Evolutionary conservation across 2,888 invertebrate genomes (phyloP), one percentile per base, ranked within the genome.

Genomic region (Thereva nobilitata): DNA sequence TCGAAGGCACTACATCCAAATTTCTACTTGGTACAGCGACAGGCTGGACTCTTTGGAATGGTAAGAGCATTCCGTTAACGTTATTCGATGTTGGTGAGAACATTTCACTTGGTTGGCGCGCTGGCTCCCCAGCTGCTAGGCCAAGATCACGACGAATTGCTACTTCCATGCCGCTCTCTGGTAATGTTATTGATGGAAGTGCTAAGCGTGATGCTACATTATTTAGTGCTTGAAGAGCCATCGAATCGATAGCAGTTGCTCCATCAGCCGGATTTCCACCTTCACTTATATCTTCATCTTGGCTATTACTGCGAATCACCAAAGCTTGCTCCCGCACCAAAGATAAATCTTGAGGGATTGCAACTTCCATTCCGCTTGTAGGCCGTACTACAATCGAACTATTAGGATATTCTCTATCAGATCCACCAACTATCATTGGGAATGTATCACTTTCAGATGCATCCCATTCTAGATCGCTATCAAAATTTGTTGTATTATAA

Each of bases 401-500:
- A 44, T 42, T 56, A 4, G 66, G 41, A 54, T 55, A 65, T 9
- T 71, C 68, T 44, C 57, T 47, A 12, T 67, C 69, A 37, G 74
- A 71, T 4, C 76, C 75, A 40, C 79, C 81, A 40, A 77, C 78
- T 10, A 82, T 75, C 74, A 82, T 82, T 34, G 82, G 78, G 68
- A 82, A 76, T 34, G 78, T 76, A 56, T 87, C 89, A 47, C 83
- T 82, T 73, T 88, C 89, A 66, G 87, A 86, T 3, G 86, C 85
- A 75, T 91, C 91, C 86, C 90, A 92, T 73, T 92, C 92, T 9
- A 89, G 84, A 75, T 90, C 90, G 84, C 89, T 87, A 76, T 90
- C 89, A 49, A 88, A 88, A 70, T 86, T 87, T 72, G 77, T 79
- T 0, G 80, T 77, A 52, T 77, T 78, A 74, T 86, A 87, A 66